phyloP scores from a whole-genome alignment of 1,140 invertebrate genomes.

The Pectinophora gossypiella region DNA sequence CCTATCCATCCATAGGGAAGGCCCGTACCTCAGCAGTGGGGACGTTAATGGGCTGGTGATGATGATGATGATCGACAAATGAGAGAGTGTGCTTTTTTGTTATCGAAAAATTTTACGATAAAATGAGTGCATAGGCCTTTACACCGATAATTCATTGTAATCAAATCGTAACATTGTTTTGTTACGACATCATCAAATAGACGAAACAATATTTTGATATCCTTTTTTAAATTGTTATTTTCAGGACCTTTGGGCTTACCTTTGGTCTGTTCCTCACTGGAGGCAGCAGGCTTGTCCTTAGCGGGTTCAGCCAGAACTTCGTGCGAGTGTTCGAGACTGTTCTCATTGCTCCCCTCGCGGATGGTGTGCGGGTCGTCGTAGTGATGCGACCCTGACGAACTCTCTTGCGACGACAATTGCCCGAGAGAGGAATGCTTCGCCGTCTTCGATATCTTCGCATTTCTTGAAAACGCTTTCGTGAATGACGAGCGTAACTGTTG shows the following conservation, averaged over 20 bases:
- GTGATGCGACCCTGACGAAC: constrained; percentile 64
- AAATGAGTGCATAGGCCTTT: too few relatives aligned
- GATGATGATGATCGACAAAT: too few relatives aligned
- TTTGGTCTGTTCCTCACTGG: constrained; percentile 61
- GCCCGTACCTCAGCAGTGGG: too few relatives aligned
- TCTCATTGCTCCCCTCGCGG: constrained; percentile 72
- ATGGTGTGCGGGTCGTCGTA: constrained; percentile 71
- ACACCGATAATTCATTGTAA: too few relatives aligned
- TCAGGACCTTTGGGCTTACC: constrained; percentile 33
- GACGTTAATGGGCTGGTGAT: too few relatives aligned
- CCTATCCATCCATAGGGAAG: too few relatives aligned
- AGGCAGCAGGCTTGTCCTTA: constrained; percentile 48
- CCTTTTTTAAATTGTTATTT: neutral
- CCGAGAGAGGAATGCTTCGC: constrained; percentile 76
- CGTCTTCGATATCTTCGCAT: constrained; percentile 82
- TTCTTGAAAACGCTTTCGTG: constrained; percentile 96
- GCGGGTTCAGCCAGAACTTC: constrained; percentile 59
- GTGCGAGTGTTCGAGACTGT: constrained; percentile 72
- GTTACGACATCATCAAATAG: too few relatives aligned
- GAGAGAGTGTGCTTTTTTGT: too few relatives aligned
- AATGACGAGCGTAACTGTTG: constrained; percentile 93
- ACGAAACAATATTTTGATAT: too few relatives aligned
- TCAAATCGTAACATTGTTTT: too few relatives aligned
- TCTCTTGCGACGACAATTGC: constrained; percentile 68
- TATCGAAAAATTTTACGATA: too few relatives aligned